phyloP scores from a whole-genome alignment of 2,888 invertebrate genomes.

The Acleris cristana region DNA sequence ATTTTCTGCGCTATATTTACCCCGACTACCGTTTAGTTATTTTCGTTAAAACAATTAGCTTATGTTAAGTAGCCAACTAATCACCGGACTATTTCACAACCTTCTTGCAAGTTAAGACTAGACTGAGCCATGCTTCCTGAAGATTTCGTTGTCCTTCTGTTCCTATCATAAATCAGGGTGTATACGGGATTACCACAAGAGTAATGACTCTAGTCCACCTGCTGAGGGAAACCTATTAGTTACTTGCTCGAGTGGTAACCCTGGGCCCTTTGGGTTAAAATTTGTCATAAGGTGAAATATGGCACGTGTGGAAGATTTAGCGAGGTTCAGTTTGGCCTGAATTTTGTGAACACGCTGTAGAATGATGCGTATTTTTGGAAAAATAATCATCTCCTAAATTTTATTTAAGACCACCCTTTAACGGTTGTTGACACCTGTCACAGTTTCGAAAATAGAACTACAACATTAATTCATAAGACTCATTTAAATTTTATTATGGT shows the following conservation, averaged over 20 bases:
- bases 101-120: neutral
- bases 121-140: constrained; percentile 9
- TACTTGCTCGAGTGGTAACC: constrained; percentile 69
- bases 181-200: constrained; percentile 82
- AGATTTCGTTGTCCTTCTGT: constrained; percentile 61
- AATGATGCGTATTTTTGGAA: too few relatives aligned
- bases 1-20: too few relatives aligned
- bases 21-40: too few relatives aligned
- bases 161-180: constrained; percentile 77
- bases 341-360: constrained; percentile 5
- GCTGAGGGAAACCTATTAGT: constrained; percentile 76
- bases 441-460: too few relatives aligned
- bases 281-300: constrained; percentile 40
- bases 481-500: too few relatives aligned
- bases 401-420: too few relatives aligned
- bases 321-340: constrained; percentile 13
- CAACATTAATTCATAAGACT: too few relatives aligned
- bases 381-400: too few relatives aligned
- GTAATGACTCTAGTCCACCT: constrained; percentile 82
- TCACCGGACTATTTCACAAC: neutral
- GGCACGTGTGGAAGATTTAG: constrained; percentile 30
- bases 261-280: constrained; percentile 43
- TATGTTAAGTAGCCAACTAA: too few relatives aligned
- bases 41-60: too few relatives aligned
- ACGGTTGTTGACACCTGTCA: too few relatives aligned